Conservation (phyloP, 64 coral and sea anemone genomes). For the Actinia tenebrosa region DNA sequence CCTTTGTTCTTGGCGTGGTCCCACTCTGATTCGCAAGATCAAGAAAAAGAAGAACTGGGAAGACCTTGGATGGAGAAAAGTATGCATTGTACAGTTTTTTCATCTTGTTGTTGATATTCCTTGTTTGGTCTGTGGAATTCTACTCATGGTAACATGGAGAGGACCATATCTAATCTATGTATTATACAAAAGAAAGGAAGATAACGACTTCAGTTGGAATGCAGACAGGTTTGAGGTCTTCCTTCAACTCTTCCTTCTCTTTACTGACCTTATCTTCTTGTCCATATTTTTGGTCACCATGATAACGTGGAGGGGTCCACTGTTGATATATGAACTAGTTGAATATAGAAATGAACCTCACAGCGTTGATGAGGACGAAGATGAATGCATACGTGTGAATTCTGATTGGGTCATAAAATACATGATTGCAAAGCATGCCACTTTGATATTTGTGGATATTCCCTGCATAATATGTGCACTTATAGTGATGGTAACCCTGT, state of each 20-base stretch:
- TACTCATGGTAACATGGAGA: slow-evolving; percentile 79
- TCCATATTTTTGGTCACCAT: slow-evolving; percentile 59
- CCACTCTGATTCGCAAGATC: slow-evolving; percentile 68
- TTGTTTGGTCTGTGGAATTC: slow-evolving; percentile 57
- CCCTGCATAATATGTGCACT: slow-evolving; percentile 92
- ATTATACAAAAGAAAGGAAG: slow-evolving; percentile 1
- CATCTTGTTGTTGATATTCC: slow-evolving; percentile 82
- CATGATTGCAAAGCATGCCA: slow-evolving; percentile 47
- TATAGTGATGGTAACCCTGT: slow-evolving; percentile 71
- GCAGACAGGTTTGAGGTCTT: slow-evolving; percentile 71
- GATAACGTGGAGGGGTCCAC: slow-evolving; percentile 83
- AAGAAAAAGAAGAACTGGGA: slow-evolving; percentile 44
- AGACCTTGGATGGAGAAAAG: slow-evolving; percentile 69
- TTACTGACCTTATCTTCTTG: slow-evolving; percentile 83
- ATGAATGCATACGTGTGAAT: not conserved
- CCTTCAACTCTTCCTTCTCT: slow-evolving; percentile 51
- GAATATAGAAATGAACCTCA: slow-evolving; percentile 37
- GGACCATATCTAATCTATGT: slow-evolving; percentile 54
- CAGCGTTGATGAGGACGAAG: slow-evolving; percentile 18
- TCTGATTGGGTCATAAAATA: slow-evolving; percentile 18
- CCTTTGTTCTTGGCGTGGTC: slow-evolving; percentile 77
- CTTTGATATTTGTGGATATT: slow-evolving; percentile 85
- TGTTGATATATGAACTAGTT: slow-evolving; percentile 49
- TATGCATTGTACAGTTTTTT: slow-evolving; percentile 60
- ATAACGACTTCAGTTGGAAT: slow-evolving; percentile 61